Percentiles rank a stretch among this genome's conserved stretches.
phyloP scores from a whole-genome alignment of 64 coral and sea anemone species.

The Montipora cactus region DNA sequence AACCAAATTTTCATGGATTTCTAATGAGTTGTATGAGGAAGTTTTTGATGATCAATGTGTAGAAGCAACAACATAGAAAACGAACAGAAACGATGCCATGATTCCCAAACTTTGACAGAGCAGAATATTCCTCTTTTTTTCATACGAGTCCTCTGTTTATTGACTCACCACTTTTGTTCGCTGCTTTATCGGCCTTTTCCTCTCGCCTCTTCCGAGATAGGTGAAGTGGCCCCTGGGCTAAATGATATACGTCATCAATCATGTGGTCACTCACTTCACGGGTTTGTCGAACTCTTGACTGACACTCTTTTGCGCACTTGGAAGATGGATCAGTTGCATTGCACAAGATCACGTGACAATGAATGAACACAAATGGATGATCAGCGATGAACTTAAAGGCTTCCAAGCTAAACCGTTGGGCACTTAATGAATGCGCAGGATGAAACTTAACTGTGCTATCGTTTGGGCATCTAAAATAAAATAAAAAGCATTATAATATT shows the following conservation, averaged over 20 bases:
- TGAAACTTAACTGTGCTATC: slow-evolving; percentile 1
- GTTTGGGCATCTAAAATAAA: slow-evolving; percentile 37
- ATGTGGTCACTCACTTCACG: slow-evolving; percentile 17
- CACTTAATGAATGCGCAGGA: background rate
- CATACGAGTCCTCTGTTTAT: too few species aligned
- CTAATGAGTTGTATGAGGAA: too few species aligned
- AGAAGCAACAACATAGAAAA: too few species aligned
- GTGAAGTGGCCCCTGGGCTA: background rate
- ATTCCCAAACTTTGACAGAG: too few species aligned
- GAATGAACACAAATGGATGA: slow-evolving; percentile 39
- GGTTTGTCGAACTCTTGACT: background rate
- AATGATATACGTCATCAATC: background rate
- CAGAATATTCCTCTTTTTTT: too few species aligned
- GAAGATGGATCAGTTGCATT: slow-evolving; percentile 33
- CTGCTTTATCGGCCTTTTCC: background rate
- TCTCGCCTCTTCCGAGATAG: background rate
- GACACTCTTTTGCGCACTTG: slow-evolving; percentile 36
- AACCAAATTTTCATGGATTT: too few species aligned
- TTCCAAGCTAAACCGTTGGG: slow-evolving; percentile 49
- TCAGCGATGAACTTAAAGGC: slow-evolving; percentile 55
- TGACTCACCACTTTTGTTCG: background rate
- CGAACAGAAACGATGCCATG: too few species aligned
- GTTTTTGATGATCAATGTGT: too few species aligned
- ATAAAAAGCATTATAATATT: background rate
- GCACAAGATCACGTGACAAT: slow-evolving; percentile 57